These are phyloP conservation scores for Spodoptera littoralis DNA, from an alignment of 2,888 invertebrate species.

Conservation along the genomic window DNA sequence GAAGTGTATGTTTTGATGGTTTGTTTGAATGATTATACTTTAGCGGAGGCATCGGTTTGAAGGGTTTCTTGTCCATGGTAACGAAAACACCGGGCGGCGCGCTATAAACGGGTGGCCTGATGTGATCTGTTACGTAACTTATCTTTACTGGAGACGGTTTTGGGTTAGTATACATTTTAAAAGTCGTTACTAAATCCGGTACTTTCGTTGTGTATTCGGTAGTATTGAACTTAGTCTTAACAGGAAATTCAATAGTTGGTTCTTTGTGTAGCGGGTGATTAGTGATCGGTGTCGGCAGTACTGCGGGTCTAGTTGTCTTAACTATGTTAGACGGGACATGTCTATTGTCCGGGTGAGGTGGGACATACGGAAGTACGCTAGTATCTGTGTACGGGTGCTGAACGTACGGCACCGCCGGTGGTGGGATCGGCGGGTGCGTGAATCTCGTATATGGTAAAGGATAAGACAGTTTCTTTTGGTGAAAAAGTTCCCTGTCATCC, in stretches of 20 bases:
- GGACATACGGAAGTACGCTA: slow-evolving; percentile 54
- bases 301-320: slow-evolving; percentile 76
- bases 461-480: slow-evolving; percentile 73
- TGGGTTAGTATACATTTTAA: slow-evolving; percentile 67
- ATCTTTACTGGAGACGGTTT: slow-evolving; percentile 69
- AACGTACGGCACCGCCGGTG: slow-evolving; percentile 63
- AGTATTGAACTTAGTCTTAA: slow-evolving; percentile 59
- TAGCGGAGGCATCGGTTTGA: slow-evolving; percentile 85
- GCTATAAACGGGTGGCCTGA: slow-evolving; percentile 82
- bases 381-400: slow-evolving; percentile 67
- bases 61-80: slow-evolving; percentile 85
- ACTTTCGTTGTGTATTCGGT: slow-evolving; percentile 68
- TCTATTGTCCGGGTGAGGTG: slow-evolving; percentile 66
- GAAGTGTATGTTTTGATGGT: slow-evolving; percentile 67
- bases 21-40: slow-evolving; percentile 70
- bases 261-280: slow-evolving; percentile 59
- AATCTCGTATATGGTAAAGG: slow-evolving; percentile 67
- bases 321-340: slow-evolving; percentile 66
- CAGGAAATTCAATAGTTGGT: slow-evolving; percentile 63
- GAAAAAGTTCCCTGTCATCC: slow-evolving; percentile 66
- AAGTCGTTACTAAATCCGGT: slow-evolving; percentile 64
- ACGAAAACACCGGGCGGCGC: slow-evolving; percentile 85
- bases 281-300: slow-evolving; percentile 73
- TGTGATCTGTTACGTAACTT: slow-evolving; percentile 75
- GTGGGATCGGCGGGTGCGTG: slow-evolving; percentile 67